These are phyloP conservation scores for Plagiodera versicolora DNA, from an alignment of 2,888 invertebrate species.

Conservation along the genomic window DNA sequence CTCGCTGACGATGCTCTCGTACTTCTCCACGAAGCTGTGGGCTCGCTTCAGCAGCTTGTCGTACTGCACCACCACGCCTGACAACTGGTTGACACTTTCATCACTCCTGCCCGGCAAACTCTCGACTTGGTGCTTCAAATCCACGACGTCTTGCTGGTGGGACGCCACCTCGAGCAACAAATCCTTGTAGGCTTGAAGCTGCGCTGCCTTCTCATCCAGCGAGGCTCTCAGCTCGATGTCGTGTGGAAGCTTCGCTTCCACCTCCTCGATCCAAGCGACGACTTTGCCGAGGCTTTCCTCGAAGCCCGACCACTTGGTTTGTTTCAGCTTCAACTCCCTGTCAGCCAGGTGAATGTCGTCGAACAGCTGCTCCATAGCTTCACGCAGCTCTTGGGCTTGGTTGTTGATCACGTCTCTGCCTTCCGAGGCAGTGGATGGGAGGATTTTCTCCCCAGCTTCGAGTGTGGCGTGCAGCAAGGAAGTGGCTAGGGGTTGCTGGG, in stretches of 20 bases:
- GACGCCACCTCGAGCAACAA: conserved; percentile 80
- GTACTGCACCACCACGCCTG: conserved; percentile 72
- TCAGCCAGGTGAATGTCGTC: conserved; percentile 79
- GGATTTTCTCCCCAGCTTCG: conserved; percentile 86
- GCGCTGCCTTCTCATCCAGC: conserved; percentile 87
- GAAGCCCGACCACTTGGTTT: conserved; percentile 86
- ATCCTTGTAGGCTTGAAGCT: conserved; percentile 80
- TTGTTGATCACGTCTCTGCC: conserved; percentile 83
- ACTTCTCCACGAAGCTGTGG: conserved; percentile 77
- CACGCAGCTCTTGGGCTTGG: conserved; percentile 82
- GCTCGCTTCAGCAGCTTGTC: conserved; percentile 69
- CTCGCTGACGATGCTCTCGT: conserved; percentile 85
- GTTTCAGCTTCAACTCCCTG: conserved; percentile 79
- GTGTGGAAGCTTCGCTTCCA: conserved; percentile 73
- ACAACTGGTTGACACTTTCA: conserved; percentile 71
- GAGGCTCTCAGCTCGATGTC: conserved; percentile 83
- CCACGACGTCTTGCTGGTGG: conserved; percentile 83
- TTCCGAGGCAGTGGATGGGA: conserved; percentile 81
- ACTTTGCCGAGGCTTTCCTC: conserved; percentile 82
- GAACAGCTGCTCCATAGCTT: conserved; percentile 77
- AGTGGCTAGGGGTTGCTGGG: conserved; percentile 74
- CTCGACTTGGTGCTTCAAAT: conserved; percentile 78
- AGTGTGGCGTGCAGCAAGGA: conserved; percentile 79
- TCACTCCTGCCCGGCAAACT: conserved; percentile 78
- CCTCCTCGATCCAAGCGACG: conserved; percentile 75